Base-by-base conservation (phyloP, 2,888 invertebrate genomes). In the Monoplex corrugatus region DNA sequence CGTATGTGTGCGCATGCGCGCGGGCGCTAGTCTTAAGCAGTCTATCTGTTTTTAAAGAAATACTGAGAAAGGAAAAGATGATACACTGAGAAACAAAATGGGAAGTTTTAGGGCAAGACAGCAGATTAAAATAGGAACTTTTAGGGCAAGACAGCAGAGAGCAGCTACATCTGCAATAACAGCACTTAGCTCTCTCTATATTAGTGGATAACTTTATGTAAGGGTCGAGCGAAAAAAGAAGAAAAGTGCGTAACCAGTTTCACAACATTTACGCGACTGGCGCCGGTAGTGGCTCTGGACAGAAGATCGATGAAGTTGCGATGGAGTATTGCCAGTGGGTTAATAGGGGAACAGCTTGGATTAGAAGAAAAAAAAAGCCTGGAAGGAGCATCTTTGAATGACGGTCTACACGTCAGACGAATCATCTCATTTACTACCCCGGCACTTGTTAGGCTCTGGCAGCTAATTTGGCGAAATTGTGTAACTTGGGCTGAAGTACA, bases 391-490 rank as follows among this genome's bases (percentile, higher is more conserved):
- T 1, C 63, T 68, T 28, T 68, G 63, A 3, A 28, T 23, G n/a
- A 68, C 2, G 35, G 38, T 3, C 80, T 80, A 28, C 80, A 23
- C 28, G 80, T 80, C 80, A 80, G 80, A 80, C 80, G 43, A 80
- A 80, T 43, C 80, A 43, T 80, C 80, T 43, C 43, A 23, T 80
- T 80, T 80, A 43, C 40, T 19, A 80, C 43, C 43, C 43, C 75
- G 13, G 35, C 75, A 35, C 75, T 75, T 75, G 75, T 75, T 75
- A 35, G 75, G 23, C 80, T 28, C 80, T 43, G 80, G 80, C 80
- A 80, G 80, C 80, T 80, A 80, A 80, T 80, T 80, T 80, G 43
- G 80, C 35, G 43, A 80, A 80, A 80, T 80, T 40, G 80, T 80
- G 43, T 43, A 40, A 40, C n/a, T 80, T 35, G 80, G 28, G 80